Evolutionary conservation across 1,140 invertebrate species (phyloP).

Genomic region (Hyles euphorbiae): DNA sequence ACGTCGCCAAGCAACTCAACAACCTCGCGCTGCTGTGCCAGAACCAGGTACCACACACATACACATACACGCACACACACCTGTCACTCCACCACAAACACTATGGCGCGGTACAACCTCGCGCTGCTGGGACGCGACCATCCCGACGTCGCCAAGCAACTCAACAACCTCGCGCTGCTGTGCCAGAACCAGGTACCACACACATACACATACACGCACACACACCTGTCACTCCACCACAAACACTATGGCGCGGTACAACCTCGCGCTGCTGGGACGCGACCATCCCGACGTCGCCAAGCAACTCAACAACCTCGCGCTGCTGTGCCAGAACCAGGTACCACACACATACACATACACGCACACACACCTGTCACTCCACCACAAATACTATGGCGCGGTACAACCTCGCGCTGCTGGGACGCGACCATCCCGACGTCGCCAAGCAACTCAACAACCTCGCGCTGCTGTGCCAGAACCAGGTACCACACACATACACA

Average conservation of each 20-base stretch:
- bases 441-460: conserved; percentile 99
- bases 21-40: conserved; percentile 98
- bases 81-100: background rate
- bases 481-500: conserved; percentile 35
- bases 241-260: background rate
- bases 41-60: conserved; percentile 52
- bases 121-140: conserved; percentile 98
- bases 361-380: too few relatives aligned
- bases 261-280: conserved; percentile 96
- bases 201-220: background rate
- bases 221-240: too few relatives aligned
- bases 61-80: too few relatives aligned
- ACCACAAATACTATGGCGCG: too few relatives aligned
- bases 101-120: background rate
- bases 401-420: conserved; percentile 94
- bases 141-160: conserved; percentile 99
- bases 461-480: conserved; percentile 92
- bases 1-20: conserved; percentile 99
- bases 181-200: conserved; percentile 81
- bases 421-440: conserved; percentile 98
- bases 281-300: conserved; percentile 99
- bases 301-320: conserved; percentile 98
- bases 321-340: conserved; percentile 88
- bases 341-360: background rate
- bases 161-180: conserved; percentile 98